Percentiles rank a stretch among this genome's conserved stretches.
phyloP scores from a whole-genome alignment of 37 sponge, comb jelly and placozoan genomes.

The Hormiphora californensis region DNA sequence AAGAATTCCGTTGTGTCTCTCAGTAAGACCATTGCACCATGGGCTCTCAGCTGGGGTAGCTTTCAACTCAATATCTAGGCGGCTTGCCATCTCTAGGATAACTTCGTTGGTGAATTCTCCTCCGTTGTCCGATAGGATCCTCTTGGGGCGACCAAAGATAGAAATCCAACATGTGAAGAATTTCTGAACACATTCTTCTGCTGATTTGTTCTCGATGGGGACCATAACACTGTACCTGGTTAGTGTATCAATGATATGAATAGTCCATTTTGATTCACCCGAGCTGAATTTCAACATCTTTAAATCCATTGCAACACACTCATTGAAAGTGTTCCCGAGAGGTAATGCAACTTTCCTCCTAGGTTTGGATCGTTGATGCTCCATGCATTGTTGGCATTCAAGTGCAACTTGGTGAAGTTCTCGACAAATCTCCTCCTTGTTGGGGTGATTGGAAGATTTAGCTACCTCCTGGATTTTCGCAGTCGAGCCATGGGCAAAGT shows the following conservation, averaged over 20 bases:
- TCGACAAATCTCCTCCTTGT: too few species aligned
- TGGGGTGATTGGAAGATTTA: too few species aligned
- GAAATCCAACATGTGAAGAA: background rate
- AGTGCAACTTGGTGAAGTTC: too few species aligned
- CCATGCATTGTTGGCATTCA: too few species aligned
- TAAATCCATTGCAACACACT: constrained; percentile 2
- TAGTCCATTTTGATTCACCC: background rate
- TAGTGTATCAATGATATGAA: background rate
- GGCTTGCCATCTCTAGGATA: too few species aligned
- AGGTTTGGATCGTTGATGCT: background rate
- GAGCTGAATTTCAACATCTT: too few species aligned
- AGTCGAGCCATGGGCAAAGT: too few species aligned
- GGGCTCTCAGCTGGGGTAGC: background rate
- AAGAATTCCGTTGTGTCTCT: constrained; percentile 8
- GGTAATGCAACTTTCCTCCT: background rate
- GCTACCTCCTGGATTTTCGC: too few species aligned
- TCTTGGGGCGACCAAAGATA: background rate
- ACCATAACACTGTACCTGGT: background rate
- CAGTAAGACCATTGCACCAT: constrained; percentile 3
- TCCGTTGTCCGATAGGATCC: constrained; percentile 8
- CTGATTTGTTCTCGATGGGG: background rate
- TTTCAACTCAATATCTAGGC: too few species aligned
- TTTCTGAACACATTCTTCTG: background rate
- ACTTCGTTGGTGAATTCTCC: background rate
- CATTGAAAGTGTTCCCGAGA: background rate